These are phyloP conservation scores for Eutolmus rufibarbis DNA, from an alignment of 2,888 invertebrate genomes.

Conservation along the genomic window DNA sequence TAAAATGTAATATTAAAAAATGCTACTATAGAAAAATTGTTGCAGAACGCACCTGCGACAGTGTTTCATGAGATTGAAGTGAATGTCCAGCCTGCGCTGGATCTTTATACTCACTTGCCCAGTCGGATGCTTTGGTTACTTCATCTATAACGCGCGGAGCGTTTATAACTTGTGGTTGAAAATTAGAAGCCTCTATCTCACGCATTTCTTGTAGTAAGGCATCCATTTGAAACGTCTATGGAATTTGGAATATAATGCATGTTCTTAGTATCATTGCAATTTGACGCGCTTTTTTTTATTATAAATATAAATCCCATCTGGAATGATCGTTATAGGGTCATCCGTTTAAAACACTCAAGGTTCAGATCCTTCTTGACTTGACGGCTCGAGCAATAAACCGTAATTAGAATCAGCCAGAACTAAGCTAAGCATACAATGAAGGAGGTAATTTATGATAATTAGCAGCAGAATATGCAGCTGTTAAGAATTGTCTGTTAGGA, in stretches of 20 bases:
- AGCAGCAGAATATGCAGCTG: no score
- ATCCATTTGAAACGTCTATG: constrained; percentile 91
- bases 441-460: no score
- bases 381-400: no score
- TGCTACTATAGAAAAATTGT: constrained; percentile 46
- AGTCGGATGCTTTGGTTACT: constrained; percentile 60
- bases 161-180: constrained; percentile 51
- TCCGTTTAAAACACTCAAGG: no score
- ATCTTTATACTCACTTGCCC: constrained; percentile 71
- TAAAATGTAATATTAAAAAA: not conserved
- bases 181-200: constrained; percentile 65
- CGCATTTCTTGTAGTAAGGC: constrained; percentile 84
- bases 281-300: no score
- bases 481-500: no score
- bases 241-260: not conserved
- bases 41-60: not conserved
- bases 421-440: no score
- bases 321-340: no score
- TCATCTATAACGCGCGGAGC: constrained; percentile 56
- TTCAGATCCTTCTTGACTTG: no score
- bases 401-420: no score
- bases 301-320: no score
- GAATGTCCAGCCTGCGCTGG: constrained; percentile 52
- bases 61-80: not conserved
- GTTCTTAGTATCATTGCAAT: not conserved